Conservation (phyloP, 2,797 vertebrate species). For the Eupleurogrammus muticus region DNA sequence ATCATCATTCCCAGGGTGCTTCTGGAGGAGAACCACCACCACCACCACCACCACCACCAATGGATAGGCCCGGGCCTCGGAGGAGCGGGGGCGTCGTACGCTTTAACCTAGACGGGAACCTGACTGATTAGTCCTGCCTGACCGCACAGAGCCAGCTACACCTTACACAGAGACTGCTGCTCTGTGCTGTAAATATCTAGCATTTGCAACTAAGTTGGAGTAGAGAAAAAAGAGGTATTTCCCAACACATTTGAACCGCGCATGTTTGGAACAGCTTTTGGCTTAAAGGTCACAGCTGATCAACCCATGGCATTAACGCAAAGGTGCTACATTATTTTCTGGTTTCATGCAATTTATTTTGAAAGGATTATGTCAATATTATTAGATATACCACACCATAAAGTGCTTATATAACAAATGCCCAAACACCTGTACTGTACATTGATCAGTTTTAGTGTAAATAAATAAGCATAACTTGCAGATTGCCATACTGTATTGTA, state of each 20-base stretch:
- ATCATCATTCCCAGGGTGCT: conserved; percentile 87
- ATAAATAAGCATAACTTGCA: conserved; percentile 75
- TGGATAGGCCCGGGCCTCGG: conserved; percentile 78
- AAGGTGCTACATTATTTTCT: conserved; percentile 82
- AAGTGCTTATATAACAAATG: conserved; percentile 77
- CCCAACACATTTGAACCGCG: conserved; percentile 38
- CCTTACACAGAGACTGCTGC: conserved; percentile 51
- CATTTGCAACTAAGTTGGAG: conserved; percentile 58
- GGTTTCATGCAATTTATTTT: conserved; percentile 67
- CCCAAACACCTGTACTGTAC: conserved; percentile 69
- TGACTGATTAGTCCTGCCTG: conserved; percentile 69
- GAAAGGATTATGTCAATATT: conserved; percentile 42
- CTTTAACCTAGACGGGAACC: conserved; percentile 83
- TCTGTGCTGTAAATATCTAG: conserved; percentile 78
- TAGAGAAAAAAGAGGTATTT: conserved; percentile 41
- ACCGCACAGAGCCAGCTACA: conserved; percentile 16
- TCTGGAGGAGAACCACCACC: conserved; percentile 83
- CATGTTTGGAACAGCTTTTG: conserved; percentile 71
- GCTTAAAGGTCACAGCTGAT: conserved; percentile 50
- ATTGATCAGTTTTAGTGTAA: conserved; percentile 74
- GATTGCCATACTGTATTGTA: conserved; percentile 37
- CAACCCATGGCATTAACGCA: conserved; percentile 68
- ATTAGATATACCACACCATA: conserved; percentile 71
- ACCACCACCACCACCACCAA: conserved; percentile 70
- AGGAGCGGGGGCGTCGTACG: conserved; percentile 79